Evolutionary conservation across 2,797 vertebrate genomes (phyloP), one percentile per base, ranked within the genome.

Genomic region (Peromyscus melanophrys): DNA sequence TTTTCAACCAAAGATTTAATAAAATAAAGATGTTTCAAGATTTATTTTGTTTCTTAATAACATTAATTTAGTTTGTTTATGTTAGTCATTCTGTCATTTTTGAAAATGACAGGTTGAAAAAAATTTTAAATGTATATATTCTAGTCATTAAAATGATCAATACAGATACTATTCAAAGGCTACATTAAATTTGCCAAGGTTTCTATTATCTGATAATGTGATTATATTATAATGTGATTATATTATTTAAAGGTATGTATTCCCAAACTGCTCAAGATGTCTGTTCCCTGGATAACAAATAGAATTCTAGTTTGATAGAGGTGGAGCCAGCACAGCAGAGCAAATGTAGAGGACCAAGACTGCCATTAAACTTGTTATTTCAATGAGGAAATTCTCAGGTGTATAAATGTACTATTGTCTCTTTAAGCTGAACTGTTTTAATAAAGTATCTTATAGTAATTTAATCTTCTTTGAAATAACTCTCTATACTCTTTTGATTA

Each of bases 401-500:
- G 0, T 23, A 31, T 19, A 13, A 63, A 10, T 37, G 65, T 82
- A 63, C 37, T 29, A n/a, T 55, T 90, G 52, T 88, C 1, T 77
- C 37, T 92, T 63, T 75, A 71, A 89, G 19, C 2, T 90, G 46
- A 87, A 77, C 85, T 75, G 73, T 23, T 73, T 96, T 81, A 88
- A 76, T 2, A 71, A 0, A 86, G 37, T 19, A 81, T 71, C 97
- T 96, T 89, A 6, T 82, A 63, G 75, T 89, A 63, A 78, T 89
- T 12, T 80, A 46, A 85, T 95, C 46, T 86, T 94, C 49, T 89
- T n/a, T 1, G 69, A 91, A 96, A 96, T 17, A 89, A 81, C 6
- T 55, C 2, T 95, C 16, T 29, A 87, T 65, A 78, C 1, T 14
- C 16, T 16, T 78, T 23, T 83, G 16, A 89, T 89, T 34, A 95